Percentiles rank a stretch among this genome's conserved stretches.
Evolutionary conservation across 2,113 vertebrate species (phyloP).

Genomic region (Silurus meridionalis): DNA sequence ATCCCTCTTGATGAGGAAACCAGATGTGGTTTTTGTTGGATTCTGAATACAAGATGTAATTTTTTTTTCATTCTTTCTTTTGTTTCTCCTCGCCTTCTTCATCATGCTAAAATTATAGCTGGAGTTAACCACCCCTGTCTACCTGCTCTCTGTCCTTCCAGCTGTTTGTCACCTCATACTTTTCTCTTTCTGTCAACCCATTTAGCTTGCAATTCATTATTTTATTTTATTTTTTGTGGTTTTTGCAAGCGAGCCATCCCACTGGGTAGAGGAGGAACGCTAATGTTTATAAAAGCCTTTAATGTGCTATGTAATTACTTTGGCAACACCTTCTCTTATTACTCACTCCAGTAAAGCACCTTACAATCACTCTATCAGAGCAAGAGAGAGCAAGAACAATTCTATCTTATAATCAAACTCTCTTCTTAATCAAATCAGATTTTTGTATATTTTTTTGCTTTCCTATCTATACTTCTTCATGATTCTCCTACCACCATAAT

Average conservation of each 20-base stretch:
- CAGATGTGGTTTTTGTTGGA: conserved; percentile 76
- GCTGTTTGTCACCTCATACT: conserved; percentile 25
- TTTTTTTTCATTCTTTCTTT: conserved; percentile 57
- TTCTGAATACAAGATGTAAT: conserved; percentile 57
- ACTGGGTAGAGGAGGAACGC: conserved; percentile 71
- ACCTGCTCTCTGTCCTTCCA: conserved; percentile 45
- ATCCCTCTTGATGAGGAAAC: conserved; percentile 68
- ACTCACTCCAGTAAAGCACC: conserved; percentile 73
- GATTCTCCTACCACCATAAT: conserved; percentile 54
- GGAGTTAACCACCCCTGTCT: not conserved
- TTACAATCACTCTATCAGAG: conserved; percentile 68
- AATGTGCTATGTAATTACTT: conserved; percentile 79
- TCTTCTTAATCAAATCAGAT: conserved; percentile 39
- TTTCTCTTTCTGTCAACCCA: not conserved
- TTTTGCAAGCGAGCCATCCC: conserved; percentile 66
- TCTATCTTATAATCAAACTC: conserved; percentile 30
- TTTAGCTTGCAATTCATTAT: not conserved
- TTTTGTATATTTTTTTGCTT: conserved; percentile 49
- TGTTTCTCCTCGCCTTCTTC: conserved; percentile 49
- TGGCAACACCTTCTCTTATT: conserved; percentile 74
- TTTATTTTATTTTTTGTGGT: conserved; percentile 38
- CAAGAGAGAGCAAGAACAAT: conserved; percentile 47
- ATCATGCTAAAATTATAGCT: conserved; percentile 19
- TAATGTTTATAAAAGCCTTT: conserved; percentile 77
- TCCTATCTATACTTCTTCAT: conserved; percentile 39